Percentiles rank a stretch among this genome's conserved stretches.
Evolutionary conservation across 2,888 invertebrate species (phyloP).

Genomic region (Harpalus rufipes): DNA sequence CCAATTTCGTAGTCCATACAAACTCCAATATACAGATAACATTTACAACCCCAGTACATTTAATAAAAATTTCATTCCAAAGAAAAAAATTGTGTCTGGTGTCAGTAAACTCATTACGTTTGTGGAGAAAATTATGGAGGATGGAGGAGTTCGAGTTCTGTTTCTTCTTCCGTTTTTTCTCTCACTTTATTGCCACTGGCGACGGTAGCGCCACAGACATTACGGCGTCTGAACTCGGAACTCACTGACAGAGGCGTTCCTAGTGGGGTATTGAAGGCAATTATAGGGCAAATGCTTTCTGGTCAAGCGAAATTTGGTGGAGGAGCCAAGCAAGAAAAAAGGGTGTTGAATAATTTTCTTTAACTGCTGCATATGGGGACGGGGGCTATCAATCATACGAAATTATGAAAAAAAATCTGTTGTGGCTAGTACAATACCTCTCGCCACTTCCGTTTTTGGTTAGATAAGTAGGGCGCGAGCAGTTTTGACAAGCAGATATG

Average conservation of each 20-base stretch:
- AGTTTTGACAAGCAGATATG: too few species aligned
- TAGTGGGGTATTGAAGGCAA: not conserved
- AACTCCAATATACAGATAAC: constrained; percentile 11
- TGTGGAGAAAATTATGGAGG: constrained; percentile 17
- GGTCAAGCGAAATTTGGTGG: constrained; percentile 2
- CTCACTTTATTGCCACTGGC: constrained; percentile 7
- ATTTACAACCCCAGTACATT: not conserved
- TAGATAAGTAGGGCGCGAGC: too few species aligned
- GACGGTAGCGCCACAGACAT: constrained; percentile 10
- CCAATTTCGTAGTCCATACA: not conserved
- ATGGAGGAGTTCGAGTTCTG: constrained; percentile 3
- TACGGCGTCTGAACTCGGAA: constrained; percentile 2
- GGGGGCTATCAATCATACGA: too few species aligned
- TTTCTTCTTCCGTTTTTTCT: constrained; percentile 11
- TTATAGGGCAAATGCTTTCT: not conserved
- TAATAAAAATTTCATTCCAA: constrained; percentile 8
- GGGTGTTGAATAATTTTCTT: too few species aligned
- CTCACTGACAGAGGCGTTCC: constrained; percentile 12
- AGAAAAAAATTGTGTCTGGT: constrained; percentile 32
- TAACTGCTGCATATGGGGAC: too few species aligned
- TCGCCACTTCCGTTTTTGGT: too few species aligned
- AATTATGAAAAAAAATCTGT: too few species aligned
- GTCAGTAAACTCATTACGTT: constrained; percentile 45
- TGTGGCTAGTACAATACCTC: too few species aligned
- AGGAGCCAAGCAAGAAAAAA: not conserved